phyloP scores from a whole-genome alignment of 2,797 vertebrate genomes.

The Erethizon dorsatum region DNA sequence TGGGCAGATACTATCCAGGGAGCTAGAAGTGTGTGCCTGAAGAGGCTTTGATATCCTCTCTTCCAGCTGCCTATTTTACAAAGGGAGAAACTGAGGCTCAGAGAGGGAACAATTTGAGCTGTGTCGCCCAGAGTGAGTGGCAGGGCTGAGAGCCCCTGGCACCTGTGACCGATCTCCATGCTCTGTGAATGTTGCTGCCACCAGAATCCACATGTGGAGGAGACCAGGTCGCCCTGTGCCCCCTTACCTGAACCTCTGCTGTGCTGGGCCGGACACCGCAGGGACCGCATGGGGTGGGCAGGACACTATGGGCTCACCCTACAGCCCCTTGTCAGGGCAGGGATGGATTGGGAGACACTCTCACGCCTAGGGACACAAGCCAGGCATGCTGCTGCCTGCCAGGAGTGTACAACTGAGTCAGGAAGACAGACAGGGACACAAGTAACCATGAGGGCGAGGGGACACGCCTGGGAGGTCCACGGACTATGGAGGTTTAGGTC shows the following conservation, averaged over 20 bases:
- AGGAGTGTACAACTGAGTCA: accelerated
- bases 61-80: not conserved
- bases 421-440: not conserved
- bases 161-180: not conserved
- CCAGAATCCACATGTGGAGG: not conserved
- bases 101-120: not conserved
- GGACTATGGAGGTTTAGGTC: not conserved
- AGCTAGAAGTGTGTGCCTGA: not conserved
- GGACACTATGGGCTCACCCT: not conserved
- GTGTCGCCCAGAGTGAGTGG: not conserved
- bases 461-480: not conserved
- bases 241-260: not conserved
- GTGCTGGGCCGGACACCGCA: not conserved
- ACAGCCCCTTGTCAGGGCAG: not conserved
- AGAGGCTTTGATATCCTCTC: not conserved
- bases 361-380: not conserved
- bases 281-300: accelerated
- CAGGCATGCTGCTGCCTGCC: not conserved
- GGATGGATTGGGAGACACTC: not conserved
- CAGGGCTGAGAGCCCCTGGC: not conserved
- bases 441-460: not conserved
- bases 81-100: not conserved
- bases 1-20: not conserved
- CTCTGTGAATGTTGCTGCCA: not conserved
- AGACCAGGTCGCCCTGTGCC: not conserved